Base-by-base conservation (phyloP, 2,888 invertebrate species). In the Lumbricus terrestris region DNA sequence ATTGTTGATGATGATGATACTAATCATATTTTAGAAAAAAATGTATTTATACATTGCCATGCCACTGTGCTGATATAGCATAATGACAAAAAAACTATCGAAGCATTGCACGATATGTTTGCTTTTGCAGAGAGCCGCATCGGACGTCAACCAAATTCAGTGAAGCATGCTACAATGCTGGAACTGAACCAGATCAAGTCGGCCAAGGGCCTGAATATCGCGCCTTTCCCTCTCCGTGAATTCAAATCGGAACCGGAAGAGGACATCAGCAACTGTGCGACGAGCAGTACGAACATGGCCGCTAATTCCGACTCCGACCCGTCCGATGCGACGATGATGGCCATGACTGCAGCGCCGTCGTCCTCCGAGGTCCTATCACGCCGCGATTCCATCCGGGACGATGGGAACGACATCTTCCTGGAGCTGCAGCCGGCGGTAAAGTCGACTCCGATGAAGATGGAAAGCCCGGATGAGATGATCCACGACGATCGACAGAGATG, bases 141-240 rank as follows among this genome's bases (percentile, higher is more conserved):
- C 91, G 95, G 95, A 47, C 93, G 95, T 18, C 95, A 94, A 91
- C 94, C 95, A 54, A 95, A 95, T 91, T 93, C 94, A n/a, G 93
- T 95, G 42, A 94, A 94, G 90, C 94, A 94, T 92, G 94, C 94
- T 23, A 94, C 94, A 82, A 93, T 94, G 40, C 90, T 94, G 85
- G 94, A 94, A 91, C 91, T 93, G 13, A 92, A 93, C 54, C 90
- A 92, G 54, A 91, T 91, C 83, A 90, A 92, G 91, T 40, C 89
- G 34, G 85, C 89, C 69, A 91, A 91, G 88, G 91, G 91, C 38
- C 89, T 91, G 69, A 37, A 33, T 23, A 18, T 37, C 34, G 33
- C 35, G 35, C 37, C 54, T 35, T n/a, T 88, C 29, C 88, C 90
- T 6, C 34, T 82, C 20, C 29, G 18, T 35, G 69, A 88, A 35